These are phyloP conservation scores for Pseudomugil tenellus DNA, from an alignment of 2,797 vertebrate genomes.

Conservation along the genomic window DNA sequence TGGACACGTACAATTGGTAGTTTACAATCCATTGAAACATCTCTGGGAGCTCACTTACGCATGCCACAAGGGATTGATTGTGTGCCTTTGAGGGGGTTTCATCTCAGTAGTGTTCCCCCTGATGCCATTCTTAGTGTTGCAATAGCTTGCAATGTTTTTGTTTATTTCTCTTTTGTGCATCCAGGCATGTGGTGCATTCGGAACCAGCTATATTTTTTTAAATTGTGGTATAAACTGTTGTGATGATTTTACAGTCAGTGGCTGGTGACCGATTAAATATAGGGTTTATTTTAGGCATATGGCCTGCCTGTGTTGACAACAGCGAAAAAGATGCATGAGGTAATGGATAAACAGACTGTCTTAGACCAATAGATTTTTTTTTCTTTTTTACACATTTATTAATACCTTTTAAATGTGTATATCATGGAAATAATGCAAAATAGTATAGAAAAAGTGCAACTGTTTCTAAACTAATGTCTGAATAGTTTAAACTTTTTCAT, in stretches of 20 bases:
- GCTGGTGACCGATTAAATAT: constrained; percentile 47
- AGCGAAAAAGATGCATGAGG: constrained; percentile 50
- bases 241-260: constrained; percentile 38
- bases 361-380: too few species aligned
- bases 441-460: constrained; percentile 23
- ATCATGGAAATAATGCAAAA: constrained; percentile 20
- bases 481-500: constrained; percentile 60
- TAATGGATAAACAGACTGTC: constrained; percentile 37
- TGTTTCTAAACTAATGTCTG: constrained; percentile 26
- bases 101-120: constrained; percentile 41
- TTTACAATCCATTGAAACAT: constrained; percentile 61
- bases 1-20: constrained; percentile 16
- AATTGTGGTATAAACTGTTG: constrained; percentile 32
- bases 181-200: constrained; percentile 23
- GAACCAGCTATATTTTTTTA: constrained; percentile 31
- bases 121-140: constrained; percentile 53
- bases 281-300: constrained; percentile 73
- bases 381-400: constrained; percentile 19
- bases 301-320: constrained; percentile 73
- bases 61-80: constrained; percentile 46
- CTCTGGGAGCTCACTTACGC: constrained; percentile 65
- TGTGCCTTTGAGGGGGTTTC: constrained; percentile 49
- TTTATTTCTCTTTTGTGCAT: constrained; percentile 36
- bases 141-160: constrained; percentile 58
- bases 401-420: constrained; percentile 29